Base-by-base conservation (phyloP, 2,113 vertebrate species). In the Pycnonotus jocosus region DNA sequence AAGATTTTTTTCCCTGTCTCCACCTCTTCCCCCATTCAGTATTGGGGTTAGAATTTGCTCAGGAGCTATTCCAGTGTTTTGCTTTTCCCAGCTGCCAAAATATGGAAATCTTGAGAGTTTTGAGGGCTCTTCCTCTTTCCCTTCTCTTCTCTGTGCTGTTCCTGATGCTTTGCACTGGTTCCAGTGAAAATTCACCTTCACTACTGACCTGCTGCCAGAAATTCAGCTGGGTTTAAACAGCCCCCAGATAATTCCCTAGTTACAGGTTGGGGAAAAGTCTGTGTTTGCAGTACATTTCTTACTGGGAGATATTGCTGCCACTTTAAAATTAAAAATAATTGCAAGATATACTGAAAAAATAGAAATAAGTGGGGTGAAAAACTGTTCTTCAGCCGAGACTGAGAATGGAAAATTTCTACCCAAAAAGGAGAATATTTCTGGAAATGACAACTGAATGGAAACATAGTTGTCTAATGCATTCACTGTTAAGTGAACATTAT, bases 401-500 rank as follows among this genome's bases (percentile, higher is more conserved):
- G 23, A 94, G 91, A 91, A 88, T 70, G 70, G 87, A 82, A 95
- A 91, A 91, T 45, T 85, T 96, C 42, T 71, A 42, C 50, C 78
- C 40, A 16, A 87, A 87, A 93, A 89, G 86, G 60, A 86, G 84
- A 96, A 45, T 90, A 88, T 95, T 93, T 96, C 93, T 87, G 74
- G 93, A 81, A 94, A 76, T 82, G 84, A 80, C 84, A 92, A 84
- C 60, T 77, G 72, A 90, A 44, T 79, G 78, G 91, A 81, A 92
- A 88, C 6, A 5, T 61, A 21, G 62, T 14, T 82, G 48, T 89
- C 58, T 90, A 94, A 95, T 83, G 81, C 79, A 74, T 90, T 91
- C 94, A 62, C 85, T 91, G 78, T 93, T 85, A 95, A 93, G 66
- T 72, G 78, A 95, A 77, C 47, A 40, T 95, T 95, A 80, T 94